Evolutionary conservation across 2,888 invertebrate species (phyloP), one percentile per base, ranked within the genome.

Genomic region (Hirtodrosophila alboralis): DNA sequence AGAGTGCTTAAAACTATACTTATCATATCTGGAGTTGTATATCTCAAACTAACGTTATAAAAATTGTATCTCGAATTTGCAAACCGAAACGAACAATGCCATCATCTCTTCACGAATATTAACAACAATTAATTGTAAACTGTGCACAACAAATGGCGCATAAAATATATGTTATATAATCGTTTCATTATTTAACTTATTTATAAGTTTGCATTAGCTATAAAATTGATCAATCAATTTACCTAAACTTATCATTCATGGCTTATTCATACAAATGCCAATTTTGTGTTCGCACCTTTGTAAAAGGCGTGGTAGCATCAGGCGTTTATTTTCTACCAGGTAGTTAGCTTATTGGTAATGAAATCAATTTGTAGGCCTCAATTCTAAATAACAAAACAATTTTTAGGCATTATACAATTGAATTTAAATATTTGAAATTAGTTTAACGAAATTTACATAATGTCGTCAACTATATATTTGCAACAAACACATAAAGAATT

Each of bases 281-380:
- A 60, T 36, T 44, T 72, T 78, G 77, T 75, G 75, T 77, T 78
- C 72, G 59, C 43, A 49, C 57, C 63, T 77, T 77, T 75, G 9
- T 30, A 62, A 77, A 74, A 74, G 67, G 69, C 62, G 64, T 60
- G 54, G 53, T 34, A 43, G 48, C 52, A 41, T 45, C 21, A 13
- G 36, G 48, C 36, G 33, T 60, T 49, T 6, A 21, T 41, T 33
- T 37, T 37, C 26, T 43, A 65, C 9, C 28, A 47, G 14, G 47
- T 47, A 63, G 43, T 40, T 69, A 62, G 48, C 27, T 37, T 48
- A 41, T 69, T 61, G 54, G 44, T 34, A 31, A 30, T 12, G 10
- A 31, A 28, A 45, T 7, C n/a, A 37, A 31, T 14, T 21, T n/a
- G n/a, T 23, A 47, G 31, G 10, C 23, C 38, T 10, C 9, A 34